These are phyloP conservation scores for Okapia johnstoni DNA, from an alignment of 2,113 vertebrate species.

Conservation along the genomic window DNA sequence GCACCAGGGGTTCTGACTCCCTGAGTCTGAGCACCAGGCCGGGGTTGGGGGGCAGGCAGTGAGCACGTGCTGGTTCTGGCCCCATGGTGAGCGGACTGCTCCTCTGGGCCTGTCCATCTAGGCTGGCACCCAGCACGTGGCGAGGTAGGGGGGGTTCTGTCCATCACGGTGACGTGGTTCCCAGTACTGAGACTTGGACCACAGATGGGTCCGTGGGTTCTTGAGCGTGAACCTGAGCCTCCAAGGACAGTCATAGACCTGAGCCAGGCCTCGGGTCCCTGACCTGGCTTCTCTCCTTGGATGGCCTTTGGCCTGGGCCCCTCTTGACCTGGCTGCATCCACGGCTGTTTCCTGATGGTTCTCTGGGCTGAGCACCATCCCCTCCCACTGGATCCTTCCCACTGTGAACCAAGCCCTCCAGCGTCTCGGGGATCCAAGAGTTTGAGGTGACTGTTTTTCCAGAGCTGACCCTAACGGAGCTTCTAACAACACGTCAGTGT, in stretches of 20 bases:
- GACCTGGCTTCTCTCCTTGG: not conserved
- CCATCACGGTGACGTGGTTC: accelerated
- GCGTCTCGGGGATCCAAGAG: not conserved
- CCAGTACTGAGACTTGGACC: accelerated
- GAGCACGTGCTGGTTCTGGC: not conserved
- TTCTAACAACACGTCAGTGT: accelerated
- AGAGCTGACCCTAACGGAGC: not conserved
- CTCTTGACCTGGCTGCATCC: accelerated
- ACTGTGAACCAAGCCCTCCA: accelerated
- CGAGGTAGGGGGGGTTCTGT: accelerated
- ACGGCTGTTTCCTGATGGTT: not conserved
- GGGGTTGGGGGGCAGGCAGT: accelerated
- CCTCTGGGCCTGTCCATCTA: not conserved
- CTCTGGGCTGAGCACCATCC: accelerated
- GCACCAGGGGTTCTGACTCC: not conserved
- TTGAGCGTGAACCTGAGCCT: not conserved
- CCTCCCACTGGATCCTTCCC: not conserved
- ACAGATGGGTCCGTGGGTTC: accelerated
- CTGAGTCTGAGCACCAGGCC: not conserved
- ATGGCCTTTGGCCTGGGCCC: too few species aligned
- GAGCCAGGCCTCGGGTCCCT: too few species aligned
- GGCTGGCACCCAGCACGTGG: accelerated
- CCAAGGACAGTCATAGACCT: accelerated
- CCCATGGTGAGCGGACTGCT: accelerated
- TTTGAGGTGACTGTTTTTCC: not conserved